A percentile compares a stretch with the other conserved stretches of the same genome.
Evolutionary conservation across 2,113 vertebrate species (phyloP).

Genomic region (Grammomys dolichurus): DNA sequence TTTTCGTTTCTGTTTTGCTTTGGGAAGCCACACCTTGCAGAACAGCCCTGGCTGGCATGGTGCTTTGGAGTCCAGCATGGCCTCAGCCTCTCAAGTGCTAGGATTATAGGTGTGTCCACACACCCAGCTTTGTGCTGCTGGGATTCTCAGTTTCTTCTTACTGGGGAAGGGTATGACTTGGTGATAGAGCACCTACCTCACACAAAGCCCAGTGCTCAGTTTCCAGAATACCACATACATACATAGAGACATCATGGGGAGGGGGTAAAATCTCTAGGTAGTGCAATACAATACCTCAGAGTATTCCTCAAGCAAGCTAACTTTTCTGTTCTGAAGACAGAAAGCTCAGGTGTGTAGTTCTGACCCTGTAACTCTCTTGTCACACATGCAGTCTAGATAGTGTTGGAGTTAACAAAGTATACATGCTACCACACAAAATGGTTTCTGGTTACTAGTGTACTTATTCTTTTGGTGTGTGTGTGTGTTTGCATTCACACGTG

Average conservation of each 20-base stretch:
- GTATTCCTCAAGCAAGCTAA: not conserved
- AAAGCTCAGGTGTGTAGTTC: not conserved
- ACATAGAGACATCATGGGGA: not conserved
- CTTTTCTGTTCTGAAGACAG: constrained; percentile 30
- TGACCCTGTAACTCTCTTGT: not conserved
- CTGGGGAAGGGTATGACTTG: not conserved
- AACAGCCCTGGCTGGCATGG: not conserved
- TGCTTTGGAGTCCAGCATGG: not conserved
- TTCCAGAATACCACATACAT: not conserved
- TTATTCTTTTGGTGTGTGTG: no score
- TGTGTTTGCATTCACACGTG: not conserved
- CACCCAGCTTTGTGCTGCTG: not conserved
- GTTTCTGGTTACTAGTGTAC: not conserved
- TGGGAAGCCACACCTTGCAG: not conserved
- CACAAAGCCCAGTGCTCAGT: not conserved
- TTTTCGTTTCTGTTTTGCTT: not conserved
- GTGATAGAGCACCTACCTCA: not conserved
- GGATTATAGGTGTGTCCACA: not conserved
- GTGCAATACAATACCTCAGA: not conserved
- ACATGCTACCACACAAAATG: not conserved
- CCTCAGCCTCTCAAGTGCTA: not conserved
- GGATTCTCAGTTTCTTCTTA: not conserved
- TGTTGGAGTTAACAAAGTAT: not conserved
- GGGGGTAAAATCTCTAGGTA: not conserved
- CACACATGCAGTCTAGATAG: constrained; percentile 59